Percentiles rank a stretch among this genome's conserved stretches.
phyloP scores from a whole-genome alignment of 2,113 vertebrate genomes.

The Brachypodius melanocephalos region DNA sequence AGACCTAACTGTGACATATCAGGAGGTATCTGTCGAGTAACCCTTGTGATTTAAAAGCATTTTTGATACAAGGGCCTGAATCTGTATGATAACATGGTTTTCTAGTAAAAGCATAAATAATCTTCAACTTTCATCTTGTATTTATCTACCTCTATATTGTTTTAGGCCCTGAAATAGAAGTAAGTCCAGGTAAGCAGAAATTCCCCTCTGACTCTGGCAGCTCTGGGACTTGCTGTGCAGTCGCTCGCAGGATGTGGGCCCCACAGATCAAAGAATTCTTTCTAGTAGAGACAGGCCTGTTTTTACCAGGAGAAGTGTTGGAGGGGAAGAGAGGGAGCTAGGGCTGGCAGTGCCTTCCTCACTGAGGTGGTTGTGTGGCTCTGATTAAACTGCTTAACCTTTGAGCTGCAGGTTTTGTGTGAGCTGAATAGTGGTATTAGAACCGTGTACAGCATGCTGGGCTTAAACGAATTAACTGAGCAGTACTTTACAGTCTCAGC shows the following conservation, averaged over 20 bases:
- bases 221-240: background rate
- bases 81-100: background rate
- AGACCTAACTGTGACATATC: background rate
- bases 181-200: background rate
- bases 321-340: background rate
- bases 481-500: background rate
- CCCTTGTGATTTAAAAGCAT: background rate
- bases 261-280: background rate
- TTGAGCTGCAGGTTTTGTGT: background rate
- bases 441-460: rapidly evolving
- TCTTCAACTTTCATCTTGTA: background rate
- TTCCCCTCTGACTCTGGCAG: rapidly evolving
- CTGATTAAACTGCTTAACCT: background rate
- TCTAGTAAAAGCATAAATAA: background rate
- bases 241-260: background rate
- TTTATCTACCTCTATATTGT: background rate
- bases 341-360: background rate
- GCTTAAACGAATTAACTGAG: background rate
- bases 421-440: background rate
- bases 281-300: background rate
- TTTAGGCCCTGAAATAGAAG: background rate
- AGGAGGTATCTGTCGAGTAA: background rate
- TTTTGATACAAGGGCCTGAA: background rate
- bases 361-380: background rate
- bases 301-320: background rate